Base-by-base conservation (phyloP, 2,113 vertebrate genomes). In the Gobio gobio region DNA sequence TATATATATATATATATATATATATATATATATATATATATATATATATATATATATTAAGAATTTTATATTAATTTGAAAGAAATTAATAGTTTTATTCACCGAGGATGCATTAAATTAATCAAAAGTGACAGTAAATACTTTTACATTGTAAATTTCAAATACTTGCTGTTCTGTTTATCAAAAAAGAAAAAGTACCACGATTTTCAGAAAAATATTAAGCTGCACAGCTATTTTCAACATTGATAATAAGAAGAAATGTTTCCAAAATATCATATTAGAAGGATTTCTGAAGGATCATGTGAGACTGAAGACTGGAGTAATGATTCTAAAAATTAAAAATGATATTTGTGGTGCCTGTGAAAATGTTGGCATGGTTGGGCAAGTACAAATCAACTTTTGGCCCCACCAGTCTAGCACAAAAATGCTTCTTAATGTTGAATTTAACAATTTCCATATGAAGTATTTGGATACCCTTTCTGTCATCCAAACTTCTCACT, bases 401-500 rank as follows among this genome's bases (percentile, higher is more conserved):
- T 29, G 2, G 0, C 40, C 14, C 1, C 14, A 20, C 51, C 13
- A 16, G 54, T 18, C 54, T 2, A 22, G 3, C 26, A 33, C 18
- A 40, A 40, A 59, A 61, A 61, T 24, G 3, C 3, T 61, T n/a
- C 59, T 61, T 26, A 26, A 61, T 26, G 3, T 10, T 66, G 29
- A 36, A 36, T 66, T 33, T 68, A 8, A 24, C 14, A 5, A 26
- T 24, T 73, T 45, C 22, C 12, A 73, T 73, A 26, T 74, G n/a
- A 49, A 74, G n/a, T 74, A 24, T 73, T 47, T 24, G 22, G 22
- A 49, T 49, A 16, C 72, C 0, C 20, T 49, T 26, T 5, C 6
- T 74, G 43, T 74, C n/a, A 47, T 47, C n/a, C 22, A 73, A 12
- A 51, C 74, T 26, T 83, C 47, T 81, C 56, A 64, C 70, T 80